These are phyloP conservation scores for Eristalis pertinax DNA, from an alignment of 2,888 invertebrate genomes.

Conservation along the genomic window DNA sequence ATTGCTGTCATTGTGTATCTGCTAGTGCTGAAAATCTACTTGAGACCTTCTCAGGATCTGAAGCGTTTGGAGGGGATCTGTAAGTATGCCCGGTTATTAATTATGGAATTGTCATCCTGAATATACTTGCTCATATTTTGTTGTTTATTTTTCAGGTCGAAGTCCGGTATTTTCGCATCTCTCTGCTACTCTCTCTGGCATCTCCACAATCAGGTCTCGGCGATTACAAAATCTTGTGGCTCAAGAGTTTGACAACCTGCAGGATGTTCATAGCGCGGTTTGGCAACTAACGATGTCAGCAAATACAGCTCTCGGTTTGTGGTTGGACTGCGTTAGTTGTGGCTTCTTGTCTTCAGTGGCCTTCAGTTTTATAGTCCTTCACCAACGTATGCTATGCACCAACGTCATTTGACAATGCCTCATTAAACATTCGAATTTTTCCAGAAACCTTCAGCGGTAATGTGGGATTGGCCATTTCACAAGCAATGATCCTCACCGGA, in stretches of 20 bases:
- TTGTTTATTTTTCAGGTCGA: constrained; percentile 82
- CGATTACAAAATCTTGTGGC: constrained; percentile 87
- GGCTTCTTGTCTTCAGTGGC: constrained; percentile 86
- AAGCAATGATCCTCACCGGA: constrained; percentile 86
- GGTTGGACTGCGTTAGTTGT: constrained; percentile 88
- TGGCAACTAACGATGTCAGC: constrained; percentile 80
- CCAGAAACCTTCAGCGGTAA: constrained; percentile 85
- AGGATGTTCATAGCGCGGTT: constrained; percentile 83
- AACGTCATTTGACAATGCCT: not conserved
- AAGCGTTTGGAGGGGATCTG: constrained; percentile 88
- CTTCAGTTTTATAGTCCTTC: constrained; percentile 84
- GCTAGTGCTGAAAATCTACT: constrained; percentile 85
- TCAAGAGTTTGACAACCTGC: constrained; percentile 88
- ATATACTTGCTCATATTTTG: not conserved
- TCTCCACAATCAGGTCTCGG: constrained; percentile 92
- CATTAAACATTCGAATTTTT: constrained; percentile 4
- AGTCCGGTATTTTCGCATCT: constrained; percentile 96
- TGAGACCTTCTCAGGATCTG: constrained; percentile 88
- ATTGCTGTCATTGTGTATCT: constrained; percentile 86
- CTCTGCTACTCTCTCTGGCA: constrained; percentile 91
- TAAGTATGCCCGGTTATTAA: constrained; percentile 78
- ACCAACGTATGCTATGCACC: constrained; percentile 82
- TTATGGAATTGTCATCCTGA: no score
- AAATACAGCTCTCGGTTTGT: constrained; percentile 86
- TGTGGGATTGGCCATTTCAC: constrained; percentile 87